These are phyloP conservation scores for Protonibea diacanthus DNA, from an alignment of 2,797 vertebrate species.

Conservation along the genomic window DNA sequence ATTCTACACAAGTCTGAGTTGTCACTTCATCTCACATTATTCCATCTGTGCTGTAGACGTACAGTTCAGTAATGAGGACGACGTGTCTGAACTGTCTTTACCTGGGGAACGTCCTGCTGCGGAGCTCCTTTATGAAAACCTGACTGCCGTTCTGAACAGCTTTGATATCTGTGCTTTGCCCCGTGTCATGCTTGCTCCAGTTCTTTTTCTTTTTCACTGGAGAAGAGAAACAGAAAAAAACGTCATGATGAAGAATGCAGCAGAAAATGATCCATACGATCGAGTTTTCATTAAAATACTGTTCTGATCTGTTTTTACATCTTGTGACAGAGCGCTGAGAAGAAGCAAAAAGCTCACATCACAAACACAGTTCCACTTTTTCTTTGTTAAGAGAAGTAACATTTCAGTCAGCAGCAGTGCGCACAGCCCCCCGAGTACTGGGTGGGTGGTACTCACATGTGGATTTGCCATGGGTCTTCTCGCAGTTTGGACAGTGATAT, in stretches of 20 bases:
- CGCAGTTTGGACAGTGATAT: conserved; percentile 98
- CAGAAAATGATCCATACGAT: neutral
- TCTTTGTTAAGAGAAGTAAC: neutral
- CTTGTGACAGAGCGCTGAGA: neutral
- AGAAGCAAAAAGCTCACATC: neutral
- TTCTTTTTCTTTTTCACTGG: conserved; percentile 98
- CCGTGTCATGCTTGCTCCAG: conserved; percentile 95
- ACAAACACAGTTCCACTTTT: neutral
- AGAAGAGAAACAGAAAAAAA: conserved; percentile 1
- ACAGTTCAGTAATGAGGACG: neutral
- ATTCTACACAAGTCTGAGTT: neutral
- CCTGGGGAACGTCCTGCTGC: conserved; percentile 97
- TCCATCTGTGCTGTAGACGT: neutral
- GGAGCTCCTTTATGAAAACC: conserved; percentile 97
- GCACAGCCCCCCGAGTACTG: neutral
- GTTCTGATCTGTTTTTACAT: neutral
- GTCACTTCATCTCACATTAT: neutral
- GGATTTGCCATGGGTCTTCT: conserved; percentile 96
- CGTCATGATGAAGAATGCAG: accelerated
- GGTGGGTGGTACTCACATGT: conserved; percentile 87
- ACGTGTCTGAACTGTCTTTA: conserved; percentile 64
- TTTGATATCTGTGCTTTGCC: conserved; percentile 92
- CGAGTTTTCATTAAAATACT: neutral
- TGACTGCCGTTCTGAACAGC: conserved; percentile 98
- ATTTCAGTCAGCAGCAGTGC: neutral